These are phyloP conservation scores for Ennomos fuscantarius DNA, from an alignment of 2,888 invertebrate species.

Conservation along the genomic window DNA sequence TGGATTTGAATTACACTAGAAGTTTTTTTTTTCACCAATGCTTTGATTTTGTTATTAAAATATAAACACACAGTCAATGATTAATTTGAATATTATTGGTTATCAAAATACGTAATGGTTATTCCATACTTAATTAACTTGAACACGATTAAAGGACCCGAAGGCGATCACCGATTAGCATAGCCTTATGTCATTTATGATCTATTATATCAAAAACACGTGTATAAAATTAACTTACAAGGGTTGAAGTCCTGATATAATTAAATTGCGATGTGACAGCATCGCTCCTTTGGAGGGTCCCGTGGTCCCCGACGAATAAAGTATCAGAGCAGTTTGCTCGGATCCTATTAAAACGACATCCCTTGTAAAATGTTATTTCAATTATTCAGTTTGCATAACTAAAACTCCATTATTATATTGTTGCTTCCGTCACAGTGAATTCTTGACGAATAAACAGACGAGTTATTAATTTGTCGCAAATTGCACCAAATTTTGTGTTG, in stretches of 20 bases:
- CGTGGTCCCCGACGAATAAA: slow-evolving; percentile 73
- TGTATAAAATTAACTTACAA: slow-evolving; percentile 54
- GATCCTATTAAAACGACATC: slow-evolving; percentile 47
- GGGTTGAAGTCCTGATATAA: slow-evolving; percentile 51
- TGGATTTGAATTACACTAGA: no score
- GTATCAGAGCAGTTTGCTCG: slow-evolving; percentile 56
- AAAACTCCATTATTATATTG: slow-evolving; percentile 35
- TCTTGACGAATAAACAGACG: slow-evolving; percentile 23
- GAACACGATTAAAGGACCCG: no score
- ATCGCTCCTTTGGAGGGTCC: slow-evolving; percentile 68
- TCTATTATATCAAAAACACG: slow-evolving; percentile 12
- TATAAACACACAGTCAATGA: no score
- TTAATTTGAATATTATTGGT: no score
- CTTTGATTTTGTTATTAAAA: no score
- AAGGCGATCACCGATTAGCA: no score
- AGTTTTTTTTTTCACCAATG: no score
- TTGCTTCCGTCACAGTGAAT: slow-evolving; percentile 27
- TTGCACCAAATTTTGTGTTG: slow-evolving; percentile 28
- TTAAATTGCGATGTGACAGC: slow-evolving; percentile 65
- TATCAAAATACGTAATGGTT: no score
- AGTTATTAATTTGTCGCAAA: slow-evolving; percentile 32
- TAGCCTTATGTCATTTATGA: not conserved
- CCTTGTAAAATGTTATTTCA: slow-evolving; percentile 40
- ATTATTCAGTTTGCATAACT: slow-evolving; percentile 40
- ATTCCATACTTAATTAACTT: no score